Conservation (phyloP, 2,888 invertebrate species). For the Drosophila falleni region DNA sequence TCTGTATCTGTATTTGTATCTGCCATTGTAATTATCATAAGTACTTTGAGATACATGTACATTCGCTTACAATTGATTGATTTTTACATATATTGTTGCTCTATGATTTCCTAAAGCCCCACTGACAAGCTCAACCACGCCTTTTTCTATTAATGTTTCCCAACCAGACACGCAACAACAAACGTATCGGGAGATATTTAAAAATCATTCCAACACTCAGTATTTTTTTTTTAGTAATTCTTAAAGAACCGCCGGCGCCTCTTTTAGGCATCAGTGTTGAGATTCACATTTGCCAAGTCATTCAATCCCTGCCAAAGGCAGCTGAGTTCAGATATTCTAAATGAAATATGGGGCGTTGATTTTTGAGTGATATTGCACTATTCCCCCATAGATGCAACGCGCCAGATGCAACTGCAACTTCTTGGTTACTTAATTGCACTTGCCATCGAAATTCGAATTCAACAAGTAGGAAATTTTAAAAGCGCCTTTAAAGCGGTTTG, state of each 20-base stretch:
- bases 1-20: conserved; percentile 7
- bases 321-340: conserved; percentile 6
- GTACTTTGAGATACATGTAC: conserved; percentile 62
- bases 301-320: conserved; percentile 4
- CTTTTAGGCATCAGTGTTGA: conserved; percentile 17
- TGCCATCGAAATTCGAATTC: conserved; percentile 3
- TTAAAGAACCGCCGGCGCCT: conserved; percentile 73
- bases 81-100: conserved; percentile 54
- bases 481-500: conserved; percentile 21
- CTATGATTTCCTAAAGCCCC: conserved; percentile 59
- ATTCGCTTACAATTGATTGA: conserved; percentile 72
- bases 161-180: conserved; percentile 40
- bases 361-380: conserved; percentile 80
- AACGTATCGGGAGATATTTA: conserved; percentile 46
- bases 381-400: conserved; percentile 37
- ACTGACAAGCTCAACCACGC: conserved; percentile 70
- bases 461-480: conserved; percentile 14
- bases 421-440: conserved; percentile 14
- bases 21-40: conserved; percentile 74
- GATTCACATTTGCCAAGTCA: conserved; percentile 50
- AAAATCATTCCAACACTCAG: conserved; percentile 39
- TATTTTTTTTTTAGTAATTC: conserved; percentile 58
- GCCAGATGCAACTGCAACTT: conserved; percentile 26
- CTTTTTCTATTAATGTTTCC: conserved; percentile 77
- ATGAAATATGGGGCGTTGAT: conserved; percentile 76